Evolutionary conservation across 2,888 invertebrate genomes (phyloP), one percentile per base, ranked within the genome.

Genomic region (Malthinus seriepunctatus): DNA sequence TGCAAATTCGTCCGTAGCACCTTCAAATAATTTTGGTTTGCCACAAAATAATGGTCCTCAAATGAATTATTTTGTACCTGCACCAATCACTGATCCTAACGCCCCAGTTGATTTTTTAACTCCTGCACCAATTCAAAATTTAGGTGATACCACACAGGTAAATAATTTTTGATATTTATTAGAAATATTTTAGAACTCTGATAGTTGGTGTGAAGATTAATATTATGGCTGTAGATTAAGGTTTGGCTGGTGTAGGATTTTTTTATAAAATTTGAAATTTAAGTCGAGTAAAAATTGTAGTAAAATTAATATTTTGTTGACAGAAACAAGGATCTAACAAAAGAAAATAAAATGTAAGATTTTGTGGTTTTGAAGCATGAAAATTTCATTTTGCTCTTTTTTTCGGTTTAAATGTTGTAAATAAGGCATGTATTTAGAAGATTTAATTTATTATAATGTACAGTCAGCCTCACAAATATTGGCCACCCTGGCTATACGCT

Each of bases 51-150:
- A 53, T 14, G 57, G 76, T 79, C 32, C 79, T 71, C 73, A 81
- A 75, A 75, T 78, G 69, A 80, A 81, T 65, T 81, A 82, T 65
- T 84, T 86, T 68, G 76, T 84, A 58, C 85, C 86, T 60, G 81
- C 83, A 50, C 81, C 84, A 45, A 79, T 81, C 32, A 78, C 79
- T 60, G 81, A 84, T 72, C 80, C 82, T 3, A 82, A 80, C 64
- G 83, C 83, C 8, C 83, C 84, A 0, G 76, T 81, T n/a, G 83
- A 84, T 70, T 84, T 84, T 70, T 72, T 84, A 64, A 82, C 83
- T 44, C 79, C 82, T 11, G 71, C 75, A 23, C 66, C 76, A 33
- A 63, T 64, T 33, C 59, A 50, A 32, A 49, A 53, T 15, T 44
- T 37, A 32, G 64, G 70, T 64, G 63, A 69, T 65, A 60, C 69